phyloP scores from a whole-genome alignment of 92 coral and sea anemone genomes.

The Heliopora coerulea region DNA sequence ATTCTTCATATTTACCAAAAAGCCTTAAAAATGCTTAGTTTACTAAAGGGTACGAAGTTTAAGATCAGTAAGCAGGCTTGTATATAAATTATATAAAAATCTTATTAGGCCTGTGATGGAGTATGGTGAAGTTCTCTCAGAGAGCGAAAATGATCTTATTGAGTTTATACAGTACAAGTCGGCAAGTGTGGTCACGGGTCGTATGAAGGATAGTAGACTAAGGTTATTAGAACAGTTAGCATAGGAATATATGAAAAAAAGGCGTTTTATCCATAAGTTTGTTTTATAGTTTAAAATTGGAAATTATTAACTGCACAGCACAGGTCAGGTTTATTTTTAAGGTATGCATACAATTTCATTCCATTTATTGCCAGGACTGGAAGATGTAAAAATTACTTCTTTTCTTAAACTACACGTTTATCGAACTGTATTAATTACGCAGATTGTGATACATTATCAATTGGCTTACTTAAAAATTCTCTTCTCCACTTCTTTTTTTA shows the following conservation, averaged over 20 bases:
- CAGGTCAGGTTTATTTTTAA: background rate
- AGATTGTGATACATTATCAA: background rate
- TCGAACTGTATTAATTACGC: background rate
- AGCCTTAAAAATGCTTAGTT: too few relatives aligned
- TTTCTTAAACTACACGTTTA: background rate
- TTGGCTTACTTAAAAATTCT: background rate
- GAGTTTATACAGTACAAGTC: too few relatives aligned
- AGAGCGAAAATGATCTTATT: too few relatives aligned
- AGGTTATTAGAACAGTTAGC: too few relatives aligned
- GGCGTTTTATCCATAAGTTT: background rate
- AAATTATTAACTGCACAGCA: background rate
- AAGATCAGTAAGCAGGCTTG: too few relatives aligned
- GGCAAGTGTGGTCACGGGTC: too few relatives aligned
- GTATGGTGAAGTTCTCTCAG: too few relatives aligned
- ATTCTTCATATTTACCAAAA: too few relatives aligned
- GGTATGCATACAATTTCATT: background rate
- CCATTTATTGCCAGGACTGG: background rate
- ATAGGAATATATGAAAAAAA: background rate
- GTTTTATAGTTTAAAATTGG: background rate
- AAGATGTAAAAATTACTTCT: background rate
- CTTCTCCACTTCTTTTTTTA: background rate
- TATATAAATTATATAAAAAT: too few relatives aligned
- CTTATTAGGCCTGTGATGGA: too few relatives aligned
- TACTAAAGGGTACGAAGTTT: too few relatives aligned
- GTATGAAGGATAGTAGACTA: too few relatives aligned